Conservation (phyloP, 2,113 vertebrate species). For the Orthonyx spaldingii region DNA sequence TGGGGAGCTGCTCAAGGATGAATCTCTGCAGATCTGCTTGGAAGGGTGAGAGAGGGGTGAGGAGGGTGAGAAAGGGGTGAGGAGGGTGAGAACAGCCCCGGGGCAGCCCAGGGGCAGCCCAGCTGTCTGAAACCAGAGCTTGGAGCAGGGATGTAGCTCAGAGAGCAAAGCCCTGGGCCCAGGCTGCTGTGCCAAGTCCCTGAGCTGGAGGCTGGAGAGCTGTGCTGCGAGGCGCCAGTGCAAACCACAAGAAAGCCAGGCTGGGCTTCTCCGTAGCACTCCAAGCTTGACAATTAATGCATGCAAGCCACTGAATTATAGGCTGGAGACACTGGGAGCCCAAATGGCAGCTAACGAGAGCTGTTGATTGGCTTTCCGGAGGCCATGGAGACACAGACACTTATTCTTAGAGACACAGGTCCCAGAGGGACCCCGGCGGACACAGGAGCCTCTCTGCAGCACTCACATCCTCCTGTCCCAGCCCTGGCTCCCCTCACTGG, state of each 20-base stretch:
- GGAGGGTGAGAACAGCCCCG: neutral
- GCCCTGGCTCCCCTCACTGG: accelerated
- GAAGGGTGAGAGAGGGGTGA: neutral
- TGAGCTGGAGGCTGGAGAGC: neutral
- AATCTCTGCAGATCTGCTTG: neutral
- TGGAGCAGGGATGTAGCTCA: accelerated
- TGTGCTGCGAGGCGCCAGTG: slow-evolving; percentile 46
- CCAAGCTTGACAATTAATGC: slow-evolving; percentile 52
- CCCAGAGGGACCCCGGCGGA: neutral
- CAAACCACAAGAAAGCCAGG: slow-evolving; percentile 59
- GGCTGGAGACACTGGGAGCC: slow-evolving; percentile 57
- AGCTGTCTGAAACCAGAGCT: neutral
- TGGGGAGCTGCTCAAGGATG: neutral
- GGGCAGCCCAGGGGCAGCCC: neutral
- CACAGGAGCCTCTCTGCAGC: neutral
- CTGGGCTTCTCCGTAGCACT: slow-evolving; percentile 48
- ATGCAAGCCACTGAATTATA: slow-evolving; percentile 52
- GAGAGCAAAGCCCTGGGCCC: neutral
- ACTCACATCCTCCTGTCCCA: neutral
- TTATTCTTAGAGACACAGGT: slow-evolving; percentile 52
- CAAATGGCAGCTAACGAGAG: slow-evolving; percentile 55
- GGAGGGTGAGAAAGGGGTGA: neutral
- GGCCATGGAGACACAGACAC: slow-evolving; percentile 59
- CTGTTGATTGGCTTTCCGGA: slow-evolving; percentile 57
- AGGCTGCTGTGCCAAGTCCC: neutral